Evolutionary conservation across 2,797 vertebrate species (phyloP).

Genomic region (Hapalemur alaotrensis): DNA sequence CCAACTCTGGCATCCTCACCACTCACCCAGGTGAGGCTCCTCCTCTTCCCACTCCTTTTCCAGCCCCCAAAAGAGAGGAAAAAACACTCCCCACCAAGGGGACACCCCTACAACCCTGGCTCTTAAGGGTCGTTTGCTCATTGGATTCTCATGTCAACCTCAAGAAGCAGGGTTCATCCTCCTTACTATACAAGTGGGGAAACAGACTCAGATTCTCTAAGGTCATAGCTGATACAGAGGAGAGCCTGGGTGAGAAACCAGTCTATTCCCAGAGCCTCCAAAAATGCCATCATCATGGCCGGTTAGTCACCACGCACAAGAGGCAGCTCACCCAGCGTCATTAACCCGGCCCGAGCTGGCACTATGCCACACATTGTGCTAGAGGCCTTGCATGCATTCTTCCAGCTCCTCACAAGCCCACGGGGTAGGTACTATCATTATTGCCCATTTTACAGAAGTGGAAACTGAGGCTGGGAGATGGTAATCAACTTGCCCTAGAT

Average conservation of each 20-base stretch:
- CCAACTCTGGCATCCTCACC: conserved; percentile 15
- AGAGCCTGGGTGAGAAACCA: not conserved
- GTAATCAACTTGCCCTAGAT: not conserved
- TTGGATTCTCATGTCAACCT: not conserved
- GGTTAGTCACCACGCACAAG: not conserved
- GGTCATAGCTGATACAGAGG: not conserved
- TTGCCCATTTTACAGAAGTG: not conserved
- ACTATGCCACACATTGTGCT: not conserved
- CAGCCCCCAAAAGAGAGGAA: not conserved
- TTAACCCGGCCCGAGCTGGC: not conserved
- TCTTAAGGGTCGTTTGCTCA: not conserved
- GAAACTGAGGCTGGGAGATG: not conserved
- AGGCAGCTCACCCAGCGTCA: not conserved
- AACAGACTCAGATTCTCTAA: not conserved
- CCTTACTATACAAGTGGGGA: not conserved
- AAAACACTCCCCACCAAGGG: not conserved
- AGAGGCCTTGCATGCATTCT: not conserved
- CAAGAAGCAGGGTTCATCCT: not conserved
- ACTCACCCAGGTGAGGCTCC: not conserved
- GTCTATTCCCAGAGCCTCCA: not conserved
- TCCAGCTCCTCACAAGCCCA: not conserved
- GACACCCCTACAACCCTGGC: not conserved
- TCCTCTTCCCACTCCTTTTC: not conserved
- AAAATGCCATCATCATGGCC: not conserved
- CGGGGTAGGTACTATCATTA: not conserved